phyloP scores from a whole-genome alignment of 2,797 vertebrate genomes.

The Hylomyscus alleni region DNA sequence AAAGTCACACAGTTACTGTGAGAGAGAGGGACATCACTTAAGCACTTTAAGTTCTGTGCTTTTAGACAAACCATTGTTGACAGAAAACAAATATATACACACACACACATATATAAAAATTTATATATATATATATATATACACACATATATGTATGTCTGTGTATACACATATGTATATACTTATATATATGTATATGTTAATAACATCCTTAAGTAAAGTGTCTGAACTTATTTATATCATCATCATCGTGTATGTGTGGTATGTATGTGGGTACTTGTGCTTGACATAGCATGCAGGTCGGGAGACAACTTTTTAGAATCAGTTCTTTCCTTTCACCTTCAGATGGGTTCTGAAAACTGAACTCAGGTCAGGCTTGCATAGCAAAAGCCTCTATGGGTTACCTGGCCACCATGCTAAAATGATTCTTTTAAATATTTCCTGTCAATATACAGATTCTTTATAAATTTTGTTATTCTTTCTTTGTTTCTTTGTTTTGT shows the following conservation, averaged over 20 bases:
- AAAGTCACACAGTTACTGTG: conserved; percentile 33
- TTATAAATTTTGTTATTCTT: background rate
- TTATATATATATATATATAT: background rate
- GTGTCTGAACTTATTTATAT: background rate
- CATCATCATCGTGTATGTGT: background rate
- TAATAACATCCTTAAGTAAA: background rate
- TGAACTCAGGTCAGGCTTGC: background rate
- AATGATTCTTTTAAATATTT: conserved; percentile 41
- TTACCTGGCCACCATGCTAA: background rate
- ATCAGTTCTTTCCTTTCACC: background rate
- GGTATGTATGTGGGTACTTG: background rate
- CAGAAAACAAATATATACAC: background rate
- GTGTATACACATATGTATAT: background rate
- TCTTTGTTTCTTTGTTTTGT: background rate
- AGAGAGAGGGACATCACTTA: background rate
- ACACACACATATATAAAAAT: too few species aligned
- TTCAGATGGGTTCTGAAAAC: too few species aligned
- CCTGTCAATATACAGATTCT: background rate
- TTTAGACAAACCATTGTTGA: background rate
- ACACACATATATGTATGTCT: too few species aligned
- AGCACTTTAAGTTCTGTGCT: background rate
- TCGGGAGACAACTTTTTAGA: background rate
- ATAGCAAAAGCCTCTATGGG: background rate
- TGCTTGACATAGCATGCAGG: background rate
- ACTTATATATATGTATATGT: background rate